These are phyloP conservation scores for Branchipolynoe longqiensis DNA, from an alignment of 2,888 invertebrate genomes.

Conservation along the genomic window DNA sequence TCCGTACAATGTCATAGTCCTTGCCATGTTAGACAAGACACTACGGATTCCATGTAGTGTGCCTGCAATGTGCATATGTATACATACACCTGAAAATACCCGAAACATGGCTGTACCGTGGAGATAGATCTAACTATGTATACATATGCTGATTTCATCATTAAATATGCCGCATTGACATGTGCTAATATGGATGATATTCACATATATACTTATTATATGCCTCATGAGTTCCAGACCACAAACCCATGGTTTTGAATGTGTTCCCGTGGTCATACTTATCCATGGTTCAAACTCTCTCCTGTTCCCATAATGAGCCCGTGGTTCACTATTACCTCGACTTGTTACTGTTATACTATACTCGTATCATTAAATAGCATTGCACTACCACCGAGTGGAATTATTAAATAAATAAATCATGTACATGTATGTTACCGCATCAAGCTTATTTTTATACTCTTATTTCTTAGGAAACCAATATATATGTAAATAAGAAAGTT, in stretches of 20 bases:
- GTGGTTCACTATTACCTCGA: constrained; percentile 41
- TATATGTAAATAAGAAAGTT: constrained; percentile 54
- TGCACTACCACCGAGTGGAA: constrained; percentile 29
- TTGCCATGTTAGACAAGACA: no score
- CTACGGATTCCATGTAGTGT: no score
- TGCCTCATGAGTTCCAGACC: neutral
- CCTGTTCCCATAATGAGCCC: constrained; percentile 30
- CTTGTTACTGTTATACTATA: constrained; percentile 53
- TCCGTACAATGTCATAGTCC: no score
- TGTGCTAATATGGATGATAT: constrained; percentile 15
- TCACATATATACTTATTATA: neutral
- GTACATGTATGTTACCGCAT: constrained; percentile 54
- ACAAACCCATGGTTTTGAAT: neutral
- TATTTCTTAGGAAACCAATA: constrained; percentile 46
- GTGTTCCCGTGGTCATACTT: neutral
- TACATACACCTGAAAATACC: no score
- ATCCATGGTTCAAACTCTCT: neutral
- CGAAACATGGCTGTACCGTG: no score
- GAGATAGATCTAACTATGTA: no score
- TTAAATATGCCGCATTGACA: neutral
- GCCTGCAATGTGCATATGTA: no score
- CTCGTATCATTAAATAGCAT: constrained; percentile 49
- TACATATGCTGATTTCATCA: no score
- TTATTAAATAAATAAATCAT: constrained; percentile 6
- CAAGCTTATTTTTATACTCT: constrained; percentile 58